Conservation (phyloP, 2,113 vertebrate genomes). For the Daboia siamensis region DNA sequence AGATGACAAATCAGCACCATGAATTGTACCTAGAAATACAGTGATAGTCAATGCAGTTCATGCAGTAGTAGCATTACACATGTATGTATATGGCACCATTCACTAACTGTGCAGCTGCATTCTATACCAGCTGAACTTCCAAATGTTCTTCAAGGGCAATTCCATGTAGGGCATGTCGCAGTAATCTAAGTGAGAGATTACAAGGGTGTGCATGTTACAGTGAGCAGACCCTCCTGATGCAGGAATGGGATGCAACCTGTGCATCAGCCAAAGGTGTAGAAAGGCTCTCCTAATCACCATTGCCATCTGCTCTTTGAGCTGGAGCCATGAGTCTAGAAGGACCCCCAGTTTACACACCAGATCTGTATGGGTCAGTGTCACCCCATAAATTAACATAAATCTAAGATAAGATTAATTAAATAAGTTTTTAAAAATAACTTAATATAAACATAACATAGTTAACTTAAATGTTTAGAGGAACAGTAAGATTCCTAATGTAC, state of each 20-base stretch:
- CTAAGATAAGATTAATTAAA: not conserved
- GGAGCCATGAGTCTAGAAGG: not conserved
- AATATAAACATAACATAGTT: not conserved
- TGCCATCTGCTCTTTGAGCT: not conserved
- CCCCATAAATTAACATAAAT: not conserved
- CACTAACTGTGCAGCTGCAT: not conserved
- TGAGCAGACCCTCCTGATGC: not conserved
- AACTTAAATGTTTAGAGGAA: conserved; percentile 17
- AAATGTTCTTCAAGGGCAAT: not conserved
- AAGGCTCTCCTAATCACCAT: not conserved
- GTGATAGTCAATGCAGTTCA: not conserved
- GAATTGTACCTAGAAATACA: not conserved
- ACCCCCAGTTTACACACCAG: not conserved
- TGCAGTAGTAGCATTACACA: not conserved
- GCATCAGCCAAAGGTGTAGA: not conserved
- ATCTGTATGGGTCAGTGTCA: not conserved
- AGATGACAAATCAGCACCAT: not conserved
- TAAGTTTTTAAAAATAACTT: not conserved
- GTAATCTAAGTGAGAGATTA: not conserved
- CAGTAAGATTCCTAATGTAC: not conserved
- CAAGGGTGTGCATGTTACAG: not conserved
- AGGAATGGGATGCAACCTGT: not conserved
- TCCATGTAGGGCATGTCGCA: not conserved
- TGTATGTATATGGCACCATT: not conserved
- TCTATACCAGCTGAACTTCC: not conserved